These are phyloP conservation scores for Oryzias sinensis DNA, from an alignment of 2,797 vertebrate genomes.

Conservation along the genomic window DNA sequence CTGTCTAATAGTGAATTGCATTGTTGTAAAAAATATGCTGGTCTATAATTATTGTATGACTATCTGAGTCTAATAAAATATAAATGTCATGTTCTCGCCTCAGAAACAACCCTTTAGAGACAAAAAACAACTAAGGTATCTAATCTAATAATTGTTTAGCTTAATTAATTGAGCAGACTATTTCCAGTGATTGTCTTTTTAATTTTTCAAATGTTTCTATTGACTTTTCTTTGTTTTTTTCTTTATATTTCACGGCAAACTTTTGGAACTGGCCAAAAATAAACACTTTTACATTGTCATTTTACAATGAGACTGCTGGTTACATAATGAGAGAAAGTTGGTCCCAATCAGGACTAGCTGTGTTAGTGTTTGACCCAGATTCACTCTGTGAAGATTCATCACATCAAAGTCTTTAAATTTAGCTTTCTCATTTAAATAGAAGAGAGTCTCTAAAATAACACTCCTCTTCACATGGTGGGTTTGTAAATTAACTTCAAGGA, in stretches of 20 bases:
- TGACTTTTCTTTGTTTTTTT: not conserved
- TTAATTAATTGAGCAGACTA: too few relatives aligned
- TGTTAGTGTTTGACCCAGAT: conserved; percentile 66
- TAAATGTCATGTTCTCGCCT: not conserved
- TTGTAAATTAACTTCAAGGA: conserved; percentile 15
- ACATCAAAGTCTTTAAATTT: conserved; percentile 57
- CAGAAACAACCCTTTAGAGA: too few relatives aligned
- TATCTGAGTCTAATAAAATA: conserved; percentile 3
- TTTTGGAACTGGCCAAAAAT: conserved; percentile 13
- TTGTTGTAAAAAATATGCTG: not conserved
- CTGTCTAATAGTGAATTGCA: conserved; percentile 4
- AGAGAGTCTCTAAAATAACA: conserved; percentile 36
- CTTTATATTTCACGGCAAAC: conserved; percentile 25
- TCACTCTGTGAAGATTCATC: conserved; percentile 33
- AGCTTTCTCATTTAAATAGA: conserved; percentile 37
- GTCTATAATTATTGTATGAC: conserved; percentile 8
- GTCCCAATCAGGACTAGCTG: conserved; percentile 59
- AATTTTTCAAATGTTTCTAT: not conserved
- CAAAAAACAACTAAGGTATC: too few relatives aligned
- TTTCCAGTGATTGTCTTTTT: not conserved
- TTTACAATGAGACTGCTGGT: conserved; percentile 38
- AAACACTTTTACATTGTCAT: conserved; percentile 30
- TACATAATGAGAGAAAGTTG: conserved; percentile 67
- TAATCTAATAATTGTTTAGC: too few relatives aligned
- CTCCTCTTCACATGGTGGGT: conserved; percentile 6